Evolutionary conservation across 2,113 vertebrate genomes (phyloP), one percentile per base, ranked within the genome.

Genomic region (Strix aluco): DNA sequence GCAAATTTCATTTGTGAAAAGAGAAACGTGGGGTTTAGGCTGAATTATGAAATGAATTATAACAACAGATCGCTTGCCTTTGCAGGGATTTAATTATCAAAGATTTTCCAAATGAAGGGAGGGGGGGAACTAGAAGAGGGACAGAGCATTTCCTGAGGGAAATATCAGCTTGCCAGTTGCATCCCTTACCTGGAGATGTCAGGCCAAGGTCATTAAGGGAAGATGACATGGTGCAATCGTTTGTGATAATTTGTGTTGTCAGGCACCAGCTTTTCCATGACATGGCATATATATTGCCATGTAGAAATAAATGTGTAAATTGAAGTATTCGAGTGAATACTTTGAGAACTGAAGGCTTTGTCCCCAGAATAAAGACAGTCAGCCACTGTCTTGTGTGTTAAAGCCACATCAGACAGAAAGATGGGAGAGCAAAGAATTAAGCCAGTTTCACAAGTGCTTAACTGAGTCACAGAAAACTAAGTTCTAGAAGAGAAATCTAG

Each of bases 31-130:
- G 52, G 36, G 54, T 74, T 96, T 65, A 20, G 49, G 44, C 74
- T 85, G 70, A 96, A 93, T 90, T 96, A 91, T 59, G 73, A 72
- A 69, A 79, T 88, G n/a, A 90, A 82, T 96, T 94, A 54, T n/a
- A 85, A 77, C 54, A 57, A 46, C 42, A 55, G 55, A 91, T 88
- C 77, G 47, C 46, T 91, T 73, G 49, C 73, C 34, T 87, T 84
- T 47, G 10, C 70, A 65, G 70, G 57, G 90, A 94, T 79, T 95
- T 80, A 91, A 96, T 97, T 96, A 96, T 92, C 81, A 97, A 92
- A 89, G 90, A 93, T 95, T 94, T 96, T 82, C 78, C 67, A 90
- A 82, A 90, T 49, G 66, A 85, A 75, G 71, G 20, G 40, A 15
- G 13, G 6, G 15, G 15, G 32, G 5, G 23, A 42, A 32, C 29